A percentile compares a stretch with the other conserved stretches of the same genome.
These are phyloP conservation scores for Ciconia maguari DNA, from an alignment of 2,113 vertebrate genomes.

Conservation along the genomic window DNA sequence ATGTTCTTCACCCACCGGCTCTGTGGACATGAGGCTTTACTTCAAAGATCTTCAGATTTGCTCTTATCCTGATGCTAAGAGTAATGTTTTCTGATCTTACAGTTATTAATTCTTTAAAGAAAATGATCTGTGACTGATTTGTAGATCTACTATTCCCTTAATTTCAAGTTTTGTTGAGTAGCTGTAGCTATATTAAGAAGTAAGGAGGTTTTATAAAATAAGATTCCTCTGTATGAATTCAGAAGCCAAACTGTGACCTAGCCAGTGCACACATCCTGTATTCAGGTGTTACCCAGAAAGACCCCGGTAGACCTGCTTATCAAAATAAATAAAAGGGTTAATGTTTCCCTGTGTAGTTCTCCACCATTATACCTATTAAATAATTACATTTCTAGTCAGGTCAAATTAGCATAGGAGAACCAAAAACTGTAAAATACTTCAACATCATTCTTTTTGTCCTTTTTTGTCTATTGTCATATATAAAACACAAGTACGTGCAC, in stretches of 20 bases:
- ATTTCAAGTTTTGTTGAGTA: background rate
- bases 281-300: background rate
- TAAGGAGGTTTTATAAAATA: background rate
- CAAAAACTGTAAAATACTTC: background rate
- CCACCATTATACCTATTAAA: conserved; percentile 2
- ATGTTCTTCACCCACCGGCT: background rate
- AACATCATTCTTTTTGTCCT: background rate
- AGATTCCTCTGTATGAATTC: background rate
- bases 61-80: background rate
- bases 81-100: background rate
- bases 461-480: background rate
- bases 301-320: background rate
- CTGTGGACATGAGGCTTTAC: background rate
- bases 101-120: background rate
- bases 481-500: background rate
- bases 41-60: background rate
- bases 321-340: background rate
- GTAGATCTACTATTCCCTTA: background rate
- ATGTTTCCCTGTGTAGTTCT: conserved; percentile 8
- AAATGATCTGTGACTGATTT: background rate
- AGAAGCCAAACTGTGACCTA: background rate
- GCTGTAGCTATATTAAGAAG: background rate
- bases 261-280: background rate
- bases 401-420: conserved; percentile 37
- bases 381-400: conserved; percentile 25